These are phyloP conservation scores for Liopterus haemorrhoidalis DNA, from an alignment of 2,888 invertebrate genomes.

Conservation along the genomic window DNA sequence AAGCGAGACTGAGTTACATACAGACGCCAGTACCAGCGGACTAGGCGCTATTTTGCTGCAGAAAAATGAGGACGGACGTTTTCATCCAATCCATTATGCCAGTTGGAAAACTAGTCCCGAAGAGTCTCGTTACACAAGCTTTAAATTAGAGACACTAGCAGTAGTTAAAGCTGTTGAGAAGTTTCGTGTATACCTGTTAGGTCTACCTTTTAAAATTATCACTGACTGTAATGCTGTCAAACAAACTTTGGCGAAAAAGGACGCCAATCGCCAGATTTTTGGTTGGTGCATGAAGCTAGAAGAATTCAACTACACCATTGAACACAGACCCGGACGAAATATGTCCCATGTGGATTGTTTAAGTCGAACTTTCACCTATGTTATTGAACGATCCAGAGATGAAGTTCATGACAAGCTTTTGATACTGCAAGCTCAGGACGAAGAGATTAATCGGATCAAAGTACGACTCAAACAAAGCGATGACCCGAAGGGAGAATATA, in stretches of 20 bases:
- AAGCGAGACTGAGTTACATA: conserved; percentile 28
- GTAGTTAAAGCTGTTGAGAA: conserved; percentile 33
- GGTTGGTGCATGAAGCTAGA: conserved; percentile 1
- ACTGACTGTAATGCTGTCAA: too few species aligned
- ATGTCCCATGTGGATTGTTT: conserved; percentile 6
- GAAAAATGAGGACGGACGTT: conserved; percentile 18
- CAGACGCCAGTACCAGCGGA: conserved; percentile 28
- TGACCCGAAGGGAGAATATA: too few species aligned
- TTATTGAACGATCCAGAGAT: too few species aligned
- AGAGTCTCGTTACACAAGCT: conserved; percentile 35
- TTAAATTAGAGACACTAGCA: conserved; percentile 37
- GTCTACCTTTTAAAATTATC: conserved; percentile 31
- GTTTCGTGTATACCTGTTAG: conserved; percentile 35
- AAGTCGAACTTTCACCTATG: too few species aligned
- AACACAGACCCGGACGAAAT: conserved; percentile 12
- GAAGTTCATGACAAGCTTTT: too few species aligned
- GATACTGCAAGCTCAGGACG: too few species aligned
- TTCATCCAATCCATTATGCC: conserved; percentile 31
- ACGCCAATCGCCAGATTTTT: too few species aligned
- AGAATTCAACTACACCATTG: conserved; percentile 5
- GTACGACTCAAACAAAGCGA: too few species aligned
- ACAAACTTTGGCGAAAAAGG: too few species aligned
- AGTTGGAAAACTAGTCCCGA: conserved; percentile 33
- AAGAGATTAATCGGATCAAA: too few species aligned
- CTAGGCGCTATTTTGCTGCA: conserved; percentile 29